Evolutionary conservation across 2,888 invertebrate genomes (phyloP).

Genomic region (Druceiella hillmani): DNA sequence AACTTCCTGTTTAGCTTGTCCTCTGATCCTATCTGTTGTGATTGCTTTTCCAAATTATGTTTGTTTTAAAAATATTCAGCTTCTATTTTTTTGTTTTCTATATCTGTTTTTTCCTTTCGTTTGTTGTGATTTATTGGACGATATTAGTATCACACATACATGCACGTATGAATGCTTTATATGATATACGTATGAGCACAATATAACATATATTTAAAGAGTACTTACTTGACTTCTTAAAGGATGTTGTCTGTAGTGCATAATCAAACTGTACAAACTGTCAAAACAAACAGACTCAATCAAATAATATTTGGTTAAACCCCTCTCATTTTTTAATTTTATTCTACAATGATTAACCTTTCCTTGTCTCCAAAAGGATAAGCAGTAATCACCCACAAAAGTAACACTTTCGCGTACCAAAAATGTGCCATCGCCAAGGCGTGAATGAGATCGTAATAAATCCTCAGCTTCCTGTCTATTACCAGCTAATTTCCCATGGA

Average conservation of each 20-base stretch:
- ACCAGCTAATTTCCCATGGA: conserved; percentile 80
- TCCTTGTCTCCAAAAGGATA: conserved; percentile 90
- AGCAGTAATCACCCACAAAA: conserved; percentile 92
- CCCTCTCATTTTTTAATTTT: conserved; percentile 81
- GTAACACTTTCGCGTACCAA: conserved; percentile 91
- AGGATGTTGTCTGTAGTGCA: conserved; percentile 82
- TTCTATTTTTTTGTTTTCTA: too few relatives aligned
- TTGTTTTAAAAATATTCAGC: too few relatives aligned
- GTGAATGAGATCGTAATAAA: conserved; percentile 68
- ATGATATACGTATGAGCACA: too few relatives aligned
- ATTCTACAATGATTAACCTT: conserved; percentile 91
- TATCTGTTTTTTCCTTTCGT: too few relatives aligned
- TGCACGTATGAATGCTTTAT: too few relatives aligned
- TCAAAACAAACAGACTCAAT: conserved; percentile 87
- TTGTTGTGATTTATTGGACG: too few relatives aligned
- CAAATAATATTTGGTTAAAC: conserved; percentile 83
- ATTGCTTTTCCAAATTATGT: too few relatives aligned
- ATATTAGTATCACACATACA: too few relatives aligned
- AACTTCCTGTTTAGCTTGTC: too few relatives aligned
- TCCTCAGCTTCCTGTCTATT: conserved; percentile 77
- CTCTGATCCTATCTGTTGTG: too few relatives aligned
- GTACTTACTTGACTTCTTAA: conserved; percentile 68
- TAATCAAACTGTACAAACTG: conserved; percentile 85
- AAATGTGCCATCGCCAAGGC: conserved; percentile 88
- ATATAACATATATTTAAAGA: neutral